Conservation (phyloP, 2,888 invertebrate species). For the Tillus elongatus region DNA sequence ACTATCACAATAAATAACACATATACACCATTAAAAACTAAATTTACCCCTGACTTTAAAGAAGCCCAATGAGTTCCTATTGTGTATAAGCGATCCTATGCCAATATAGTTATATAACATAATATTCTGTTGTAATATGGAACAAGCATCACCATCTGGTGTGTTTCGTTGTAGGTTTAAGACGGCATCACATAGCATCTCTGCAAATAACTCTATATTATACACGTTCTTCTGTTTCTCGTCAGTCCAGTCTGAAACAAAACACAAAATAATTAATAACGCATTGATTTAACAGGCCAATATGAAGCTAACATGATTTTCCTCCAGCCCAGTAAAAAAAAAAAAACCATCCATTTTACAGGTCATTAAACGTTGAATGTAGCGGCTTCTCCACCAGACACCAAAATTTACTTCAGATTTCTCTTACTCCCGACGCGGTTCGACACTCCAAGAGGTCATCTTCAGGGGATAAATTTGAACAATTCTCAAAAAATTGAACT, state of each 20-base stretch:
- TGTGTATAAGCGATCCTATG: conserved; percentile 68
- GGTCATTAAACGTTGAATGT: no score
- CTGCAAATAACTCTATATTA: conserved; percentile 53
- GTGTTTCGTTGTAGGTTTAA: conserved; percentile 38
- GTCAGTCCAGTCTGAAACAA: conserved; percentile 32
- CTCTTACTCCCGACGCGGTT: no score
- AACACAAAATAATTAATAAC: conserved; percentile 8
- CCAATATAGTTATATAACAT: conserved; percentile 74
- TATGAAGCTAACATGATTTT: no score
- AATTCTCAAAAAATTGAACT: no score
- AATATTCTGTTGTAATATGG: conserved; percentile 58
- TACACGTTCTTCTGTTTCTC: conserved; percentile 40
- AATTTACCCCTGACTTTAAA: conserved; percentile 80
- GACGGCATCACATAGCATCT: conserved; percentile 48
- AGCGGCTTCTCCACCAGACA: no score
- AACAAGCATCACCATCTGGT: conserved; percentile 43
- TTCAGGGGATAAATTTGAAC: no score
- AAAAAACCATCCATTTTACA: no score
- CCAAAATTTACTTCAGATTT: no score
- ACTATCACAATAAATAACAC: not conserved
- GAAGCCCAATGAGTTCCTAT: conserved; percentile 75
- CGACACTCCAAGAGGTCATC: no score
- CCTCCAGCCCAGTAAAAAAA: no score
- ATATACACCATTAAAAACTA: conserved; percentile 54
- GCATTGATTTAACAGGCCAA: no score